Base-by-base conservation (phyloP, 1,140 invertebrate genomes). In the Uloborus diversus region DNA sequence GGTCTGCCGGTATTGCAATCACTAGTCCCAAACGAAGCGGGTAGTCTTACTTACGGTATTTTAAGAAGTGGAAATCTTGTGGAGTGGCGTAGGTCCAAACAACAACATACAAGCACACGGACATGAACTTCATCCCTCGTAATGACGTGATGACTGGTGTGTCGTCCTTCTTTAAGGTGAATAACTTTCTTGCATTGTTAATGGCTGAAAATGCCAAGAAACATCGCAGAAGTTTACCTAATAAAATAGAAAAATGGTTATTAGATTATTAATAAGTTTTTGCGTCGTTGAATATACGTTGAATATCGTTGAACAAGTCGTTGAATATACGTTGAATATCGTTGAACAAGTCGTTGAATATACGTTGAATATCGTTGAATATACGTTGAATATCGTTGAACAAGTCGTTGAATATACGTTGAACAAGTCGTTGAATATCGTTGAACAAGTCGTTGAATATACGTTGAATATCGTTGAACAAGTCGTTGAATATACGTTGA, bases 51-150 rank as follows among this genome's bases (percentile, higher is more conserved):
- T 79, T 49, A 79, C 76, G 33, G 20, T 61, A 79, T 79, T 79
- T 79, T 2, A 79, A 27, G 27, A 79, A 79, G 20, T 79, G 76
- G n/a, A 61, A 79, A 42, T 79, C 76, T 23, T 69, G 27, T 7
- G 76, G 76, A 13, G 76, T 69, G 2, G 76, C 76, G 17, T 79
- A 79, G 1, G 76, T 79, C 65, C 64, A 79, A 2, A 79, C 62
- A 4, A 79, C 35, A 20, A 79, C 51, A 27, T 79, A 79, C 4
- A 79, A 14, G 7, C 64, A 69, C 17, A 69, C 37, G 5, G 64
- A 49, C 4, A 79, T 23, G 14, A 79, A 57, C 14, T 69, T 79
- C 53, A 79, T 61, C 27, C 76, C 76, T 33, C 76, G 23, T 3
- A 62, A 25, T 25, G 17, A 57, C 2, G n/a, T n/a, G 4, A 79